Base-by-base conservation (phyloP, 2,888 invertebrate species). In the Pristionchus exspectatus region DNA sequence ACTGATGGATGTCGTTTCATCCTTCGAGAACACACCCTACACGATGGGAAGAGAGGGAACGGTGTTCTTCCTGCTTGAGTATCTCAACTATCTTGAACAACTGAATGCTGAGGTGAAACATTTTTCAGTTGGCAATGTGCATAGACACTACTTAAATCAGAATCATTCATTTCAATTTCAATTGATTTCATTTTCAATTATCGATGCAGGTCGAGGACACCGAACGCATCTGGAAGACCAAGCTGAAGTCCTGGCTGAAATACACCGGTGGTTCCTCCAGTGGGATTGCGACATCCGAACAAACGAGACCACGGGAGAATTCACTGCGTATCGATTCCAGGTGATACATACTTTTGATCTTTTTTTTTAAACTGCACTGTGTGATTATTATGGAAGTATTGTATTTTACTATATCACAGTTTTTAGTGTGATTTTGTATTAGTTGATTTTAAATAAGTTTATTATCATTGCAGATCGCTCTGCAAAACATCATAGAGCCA, bases 401-500 rank as follows among this genome's bases (percentile, higher is more conserved):
- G 72, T 50, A 50, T 50, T 50, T 3, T 50, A 7, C 3, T 50
- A 50, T 50, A 7, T 3, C 12, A 10, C 44, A 7, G 44, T 50
- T 10, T 50, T 50, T 50, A 50, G 14, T 5, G 33, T 33, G 33
- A 72, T 33, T 33, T 14, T 33, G 33, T 30, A 33, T 30, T 30
- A 30, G 33, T 30, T 10, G 72, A 10, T 33, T 2, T 14, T 33
- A 33, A n/a, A 54, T 54, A 56, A 30, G 18, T 21, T 0, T 59
- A 14, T 33, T 0, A 12, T 5, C 44, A n/a, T 74, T 74, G 90
- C 27, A 94, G 94, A 92, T 94, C 72, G 94, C 94, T 4, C 89
- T 94, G 92, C 95, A 95, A 89, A 92, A 95, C 87, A 94, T 94
- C 89, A 92, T 94, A 12, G 94, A 94, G 90, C 94, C 95, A 54